Evolutionary conservation across 1,140 invertebrate genomes (phyloP), one percentile per base, ranked within the genome.

Genomic region (Probaryconus sp.): DNA sequence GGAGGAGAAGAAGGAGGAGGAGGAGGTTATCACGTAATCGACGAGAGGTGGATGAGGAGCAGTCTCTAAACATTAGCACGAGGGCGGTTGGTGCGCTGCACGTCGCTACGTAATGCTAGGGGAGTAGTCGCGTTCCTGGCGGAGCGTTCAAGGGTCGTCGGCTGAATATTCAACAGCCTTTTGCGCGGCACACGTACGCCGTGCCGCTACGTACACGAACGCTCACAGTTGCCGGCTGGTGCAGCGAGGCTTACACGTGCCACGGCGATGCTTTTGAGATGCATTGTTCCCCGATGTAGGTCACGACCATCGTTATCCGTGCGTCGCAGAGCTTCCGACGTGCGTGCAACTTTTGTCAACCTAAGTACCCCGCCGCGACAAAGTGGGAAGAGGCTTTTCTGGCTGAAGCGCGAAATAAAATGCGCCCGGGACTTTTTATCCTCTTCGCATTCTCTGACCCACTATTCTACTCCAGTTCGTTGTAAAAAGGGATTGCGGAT

Each of bases 121-220:
- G 61, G 72, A 73, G 63, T 53, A 60, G 73, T 42, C 71, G 79
- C 83, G 81, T 81, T 79, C 76, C 64, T 77, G 40, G 48, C 42
- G 64, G 60, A 67, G 69, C 63, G 65, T 68, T 81, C 69, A 72
- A 80, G 79, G 78, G 71, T 78, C 75, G 79, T 63, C 31, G 56
- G 38, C 77, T 86, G 83, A 87, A 87, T 87, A 87, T 87, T 87
- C 85, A 87, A 83, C 77, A 85, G 80, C 64, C 73, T 77, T 82
- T 78, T 65, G 67, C 37, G 17, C 47, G 64, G 65, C 45, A 78
- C 70, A 80, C 48, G 40, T 43, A 51, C 16, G 58, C 14, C 3
- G 18, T 14, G n/a, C 10, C 11, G 24, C 9, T 48, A 58, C 37
- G 60, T 55, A 53, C 51, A 40, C 58, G 51, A 50, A 48, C 50